phyloP scores from a whole-genome alignment of 2,888 invertebrate species.

The Cheilosia soror region DNA sequence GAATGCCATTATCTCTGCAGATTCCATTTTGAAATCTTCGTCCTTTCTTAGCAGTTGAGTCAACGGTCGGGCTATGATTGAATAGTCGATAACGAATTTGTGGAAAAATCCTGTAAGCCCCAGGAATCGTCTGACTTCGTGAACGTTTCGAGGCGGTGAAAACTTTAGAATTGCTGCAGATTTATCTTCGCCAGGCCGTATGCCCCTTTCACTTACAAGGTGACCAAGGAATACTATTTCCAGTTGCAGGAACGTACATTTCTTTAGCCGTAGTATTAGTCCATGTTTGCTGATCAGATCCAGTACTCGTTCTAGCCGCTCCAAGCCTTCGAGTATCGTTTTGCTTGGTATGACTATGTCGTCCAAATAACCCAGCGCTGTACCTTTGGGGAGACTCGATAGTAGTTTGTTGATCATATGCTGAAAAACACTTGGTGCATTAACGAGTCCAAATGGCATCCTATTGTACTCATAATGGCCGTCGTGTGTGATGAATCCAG shows the following conservation, averaged over 20 bases:
- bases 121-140: slow-evolving; percentile 4
- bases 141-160: not conserved
- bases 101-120: slow-evolving; percentile 8
- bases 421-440: slow-evolving; percentile 29
- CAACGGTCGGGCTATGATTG: not conserved
- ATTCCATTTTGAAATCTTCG: not conserved
- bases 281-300: no score
- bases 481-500: slow-evolving; percentile 61
- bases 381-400: no score
- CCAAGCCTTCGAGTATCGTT: no score
- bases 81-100: slow-evolving; percentile 17
- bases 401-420: not conserved
- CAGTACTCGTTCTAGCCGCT: no score
- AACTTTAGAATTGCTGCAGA: no score
- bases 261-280: no score
- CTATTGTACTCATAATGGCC: slow-evolving; percentile 70
- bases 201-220: no score
- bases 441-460: slow-evolving; percentile 69
- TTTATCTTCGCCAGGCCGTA: no score
- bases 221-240: no score
- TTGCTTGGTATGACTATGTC: no score
- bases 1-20: slow-evolving; percentile 1
- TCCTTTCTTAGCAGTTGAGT: not conserved
- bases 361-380: no score
- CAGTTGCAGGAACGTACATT: no score